A percentile compares a stretch with the other conserved stretches of the same genome.
Evolutionary conservation across 2,888 invertebrate species (phyloP).

Genomic region (Barypeithes pellucidus): DNA sequence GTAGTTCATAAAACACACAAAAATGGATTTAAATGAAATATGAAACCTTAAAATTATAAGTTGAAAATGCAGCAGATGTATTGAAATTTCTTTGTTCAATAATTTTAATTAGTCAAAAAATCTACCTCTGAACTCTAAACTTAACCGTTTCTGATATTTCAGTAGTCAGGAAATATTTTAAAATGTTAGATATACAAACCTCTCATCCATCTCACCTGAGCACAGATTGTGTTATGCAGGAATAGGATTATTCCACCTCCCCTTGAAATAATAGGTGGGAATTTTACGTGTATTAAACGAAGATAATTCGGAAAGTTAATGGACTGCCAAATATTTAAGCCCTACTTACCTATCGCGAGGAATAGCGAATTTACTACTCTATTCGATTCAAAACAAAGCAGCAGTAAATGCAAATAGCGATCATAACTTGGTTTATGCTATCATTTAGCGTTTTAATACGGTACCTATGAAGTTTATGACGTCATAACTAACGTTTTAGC

Average conservation of each 20-base stretch:
- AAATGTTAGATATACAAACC: too few relatives aligned
- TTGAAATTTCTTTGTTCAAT: too few relatives aligned
- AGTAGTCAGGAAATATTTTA: too few relatives aligned
- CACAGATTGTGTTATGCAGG: not conserved
- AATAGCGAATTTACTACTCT: constrained; percentile 50
- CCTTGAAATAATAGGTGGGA: not conserved
- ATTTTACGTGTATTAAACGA: constrained; percentile 5
- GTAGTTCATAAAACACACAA: too few relatives aligned
- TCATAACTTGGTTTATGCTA: constrained; percentile 66
- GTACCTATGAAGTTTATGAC: constrained; percentile 64
- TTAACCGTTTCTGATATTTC: too few relatives aligned
- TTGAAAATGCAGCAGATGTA: too few relatives aligned
- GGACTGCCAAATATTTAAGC: constrained; percentile 33
- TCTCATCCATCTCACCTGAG: not conserved
- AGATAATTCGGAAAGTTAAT: constrained; percentile 18
- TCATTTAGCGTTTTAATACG: constrained; percentile 66
- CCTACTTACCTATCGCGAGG: constrained; percentile 25
- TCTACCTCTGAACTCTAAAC: too few relatives aligned
- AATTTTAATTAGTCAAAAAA: too few relatives aligned
- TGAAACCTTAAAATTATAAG: too few relatives aligned
- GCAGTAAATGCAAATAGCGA: constrained; percentile 67
- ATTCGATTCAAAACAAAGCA: constrained; percentile 63
- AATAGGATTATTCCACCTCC: not conserved
- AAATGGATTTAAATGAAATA: too few relatives aligned
- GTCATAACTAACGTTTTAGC: constrained; percentile 63